Conservation (phyloP, 2,113 vertebrate species). For the Xenotilapia caudafasciata region DNA sequence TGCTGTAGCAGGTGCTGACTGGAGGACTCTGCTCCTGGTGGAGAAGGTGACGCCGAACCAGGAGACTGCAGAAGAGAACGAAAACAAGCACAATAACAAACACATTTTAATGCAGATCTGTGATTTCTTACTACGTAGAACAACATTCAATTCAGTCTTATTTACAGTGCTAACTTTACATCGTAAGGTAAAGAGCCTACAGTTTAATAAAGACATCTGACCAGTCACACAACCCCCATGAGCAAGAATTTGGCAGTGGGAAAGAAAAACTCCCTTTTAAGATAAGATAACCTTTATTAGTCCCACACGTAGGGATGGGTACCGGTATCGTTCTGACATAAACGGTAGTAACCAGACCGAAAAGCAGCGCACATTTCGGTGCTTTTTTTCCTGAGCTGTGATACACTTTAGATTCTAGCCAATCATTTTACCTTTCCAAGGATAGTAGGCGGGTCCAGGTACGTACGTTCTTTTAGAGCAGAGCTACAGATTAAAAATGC, state of each 20-base stretch:
- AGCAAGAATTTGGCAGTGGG: neutral
- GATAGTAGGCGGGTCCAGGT: neutral
- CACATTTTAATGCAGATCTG: neutral
- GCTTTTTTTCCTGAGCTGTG: accelerated
- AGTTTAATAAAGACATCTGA: neutral
- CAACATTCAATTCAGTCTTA: neutral
- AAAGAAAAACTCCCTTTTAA: neutral
- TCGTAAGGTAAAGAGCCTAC: neutral
- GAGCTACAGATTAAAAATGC: accelerated
- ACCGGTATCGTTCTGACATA: accelerated
- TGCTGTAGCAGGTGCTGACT: slow-evolving; percentile 77
- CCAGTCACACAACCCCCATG: neutral
- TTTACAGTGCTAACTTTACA: neutral
- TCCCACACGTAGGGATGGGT: neutral
- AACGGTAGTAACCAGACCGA: accelerated
- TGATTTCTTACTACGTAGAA: neutral
- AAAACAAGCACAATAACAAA: neutral
- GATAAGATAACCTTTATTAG: accelerated
- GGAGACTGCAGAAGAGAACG: slow-evolving; percentile 74
- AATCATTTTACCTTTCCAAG: accelerated
- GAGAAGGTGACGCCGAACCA: slow-evolving; percentile 82
- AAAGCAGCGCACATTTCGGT: neutral
- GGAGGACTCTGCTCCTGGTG: slow-evolving; percentile 86
- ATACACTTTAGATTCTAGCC: accelerated
- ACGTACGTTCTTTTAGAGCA: neutral